These are phyloP conservation scores for Podarcis lilfordi DNA, from an alignment of 2,797 vertebrate genomes.

Conservation along the genomic window DNA sequence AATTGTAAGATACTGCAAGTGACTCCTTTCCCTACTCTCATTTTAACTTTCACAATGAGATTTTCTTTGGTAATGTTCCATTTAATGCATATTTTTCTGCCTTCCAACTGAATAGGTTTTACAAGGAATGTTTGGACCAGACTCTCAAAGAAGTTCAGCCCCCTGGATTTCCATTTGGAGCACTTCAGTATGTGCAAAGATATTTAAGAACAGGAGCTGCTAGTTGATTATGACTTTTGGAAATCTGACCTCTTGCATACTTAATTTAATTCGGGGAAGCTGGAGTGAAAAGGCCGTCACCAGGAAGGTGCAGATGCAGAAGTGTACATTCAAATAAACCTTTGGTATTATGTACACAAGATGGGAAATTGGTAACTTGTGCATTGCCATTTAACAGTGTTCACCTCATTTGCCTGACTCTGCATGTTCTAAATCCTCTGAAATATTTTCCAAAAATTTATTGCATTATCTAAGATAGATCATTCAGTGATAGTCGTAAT, in stretches of 20 bases:
- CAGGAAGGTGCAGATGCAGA: neutral
- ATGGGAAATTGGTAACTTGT: neutral
- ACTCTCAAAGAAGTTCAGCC: constrained; percentile 4
- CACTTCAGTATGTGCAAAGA: neutral
- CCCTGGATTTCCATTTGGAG: neutral
- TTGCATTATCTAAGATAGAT: neutral
- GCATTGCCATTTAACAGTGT: neutral
- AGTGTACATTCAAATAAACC: neutral
- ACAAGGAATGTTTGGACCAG: constrained; percentile 7
- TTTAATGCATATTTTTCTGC: constrained; percentile 32
- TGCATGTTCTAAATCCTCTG: neutral
- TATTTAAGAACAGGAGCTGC: neutral
- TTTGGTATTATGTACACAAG: neutral
- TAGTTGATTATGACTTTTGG: neutral
- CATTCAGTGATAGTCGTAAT: neutral
- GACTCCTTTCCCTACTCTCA: constrained; percentile 14
- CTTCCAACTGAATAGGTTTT: constrained; percentile 21
- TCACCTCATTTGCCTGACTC: neutral
- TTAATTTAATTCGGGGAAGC: neutral
- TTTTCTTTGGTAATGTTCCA: constrained; percentile 40
- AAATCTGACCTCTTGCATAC: neutral
- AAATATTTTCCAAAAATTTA: neutral
- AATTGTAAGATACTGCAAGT: constrained; percentile 25
- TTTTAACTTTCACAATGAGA: constrained; percentile 22
- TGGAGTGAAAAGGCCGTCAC: neutral